A percentile compares a stretch with the other conserved stretches of the same genome.
Conservation (phyloP, 2,113 vertebrate species). For the Mustela lutreola region DNA sequence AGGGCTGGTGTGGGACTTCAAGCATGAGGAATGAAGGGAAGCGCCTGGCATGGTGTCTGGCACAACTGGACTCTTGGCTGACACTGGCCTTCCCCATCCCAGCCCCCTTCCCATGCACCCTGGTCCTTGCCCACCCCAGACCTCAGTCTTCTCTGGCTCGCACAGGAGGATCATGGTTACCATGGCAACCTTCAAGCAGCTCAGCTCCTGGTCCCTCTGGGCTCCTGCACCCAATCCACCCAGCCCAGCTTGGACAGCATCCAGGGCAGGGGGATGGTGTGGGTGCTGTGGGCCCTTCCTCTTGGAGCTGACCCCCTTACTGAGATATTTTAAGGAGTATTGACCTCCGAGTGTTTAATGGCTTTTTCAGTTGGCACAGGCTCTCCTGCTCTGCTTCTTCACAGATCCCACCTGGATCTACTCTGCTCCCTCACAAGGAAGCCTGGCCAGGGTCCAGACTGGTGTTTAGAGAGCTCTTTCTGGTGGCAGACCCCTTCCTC, state of each 20-base stretch:
- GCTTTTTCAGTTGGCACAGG: neutral
- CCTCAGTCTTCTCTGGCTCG: neutral
- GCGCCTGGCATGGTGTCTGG: neutral
- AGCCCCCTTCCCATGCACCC: neutral
- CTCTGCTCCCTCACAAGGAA: neutral
- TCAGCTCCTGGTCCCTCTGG: neutral
- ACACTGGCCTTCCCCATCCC: neutral
- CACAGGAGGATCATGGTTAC: slow-evolving; percentile 61
- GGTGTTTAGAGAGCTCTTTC: neutral
- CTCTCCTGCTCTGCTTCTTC: neutral
- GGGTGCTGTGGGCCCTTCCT: neutral
- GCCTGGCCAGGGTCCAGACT: accelerated
- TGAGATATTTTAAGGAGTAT: neutral
- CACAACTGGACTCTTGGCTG: accelerated
- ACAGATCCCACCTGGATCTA: neutral
- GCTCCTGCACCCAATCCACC: neutral
- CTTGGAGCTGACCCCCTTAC: neutral
- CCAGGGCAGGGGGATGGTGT: neutral
- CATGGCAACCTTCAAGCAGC: slow-evolving; percentile 58
- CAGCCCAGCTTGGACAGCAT: neutral
- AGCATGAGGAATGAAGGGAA: neutral
- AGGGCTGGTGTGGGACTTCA: neutral
- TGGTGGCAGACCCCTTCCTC: too few relatives aligned
- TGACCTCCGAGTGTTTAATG: neutral
- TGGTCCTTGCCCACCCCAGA: neutral